phyloP scores from a whole-genome alignment of 2,113 vertebrate species.

The Sardina pilchardus region DNA sequence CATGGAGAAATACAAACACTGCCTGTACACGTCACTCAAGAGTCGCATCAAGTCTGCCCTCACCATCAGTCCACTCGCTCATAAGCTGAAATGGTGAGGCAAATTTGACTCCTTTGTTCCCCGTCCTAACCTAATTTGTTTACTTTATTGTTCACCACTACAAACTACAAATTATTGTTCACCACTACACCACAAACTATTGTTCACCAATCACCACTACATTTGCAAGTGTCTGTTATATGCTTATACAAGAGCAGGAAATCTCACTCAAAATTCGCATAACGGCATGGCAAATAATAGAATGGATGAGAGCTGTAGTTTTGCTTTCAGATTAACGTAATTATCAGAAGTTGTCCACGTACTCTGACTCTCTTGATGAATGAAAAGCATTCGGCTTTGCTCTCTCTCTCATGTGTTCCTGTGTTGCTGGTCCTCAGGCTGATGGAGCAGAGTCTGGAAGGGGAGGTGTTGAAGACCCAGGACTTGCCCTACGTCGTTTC shows the following conservation, averaged over 20 bases:
- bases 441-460: constrained; percentile 81
- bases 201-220: too few species aligned
- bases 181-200: too few species aligned
- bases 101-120: neutral
- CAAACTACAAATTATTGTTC: too few species aligned
- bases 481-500: constrained; percentile 78
- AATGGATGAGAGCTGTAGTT: too few species aligned
- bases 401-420: neutral
- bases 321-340: too few species aligned
- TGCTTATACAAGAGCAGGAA: neutral
- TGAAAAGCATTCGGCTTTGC: neutral
- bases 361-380: too few species aligned
- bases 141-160: too few species aligned
- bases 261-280: neutral
- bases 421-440: constrained; percentile 66
- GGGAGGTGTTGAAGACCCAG: constrained; percentile 83
- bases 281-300: neutral
- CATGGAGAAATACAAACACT: constrained; percentile 78
- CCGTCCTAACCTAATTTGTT: neutral
- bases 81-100: constrained; percentile 79
- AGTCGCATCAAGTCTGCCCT: constrained; percentile 76
- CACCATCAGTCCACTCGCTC: constrained; percentile 63
- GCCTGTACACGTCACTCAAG: constrained; percentile 73
- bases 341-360: too few species aligned
- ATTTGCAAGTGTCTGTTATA: neutral